phyloP scores from a whole-genome alignment of 2,797 vertebrate genomes.

The Eulemur albifrons region DNA sequence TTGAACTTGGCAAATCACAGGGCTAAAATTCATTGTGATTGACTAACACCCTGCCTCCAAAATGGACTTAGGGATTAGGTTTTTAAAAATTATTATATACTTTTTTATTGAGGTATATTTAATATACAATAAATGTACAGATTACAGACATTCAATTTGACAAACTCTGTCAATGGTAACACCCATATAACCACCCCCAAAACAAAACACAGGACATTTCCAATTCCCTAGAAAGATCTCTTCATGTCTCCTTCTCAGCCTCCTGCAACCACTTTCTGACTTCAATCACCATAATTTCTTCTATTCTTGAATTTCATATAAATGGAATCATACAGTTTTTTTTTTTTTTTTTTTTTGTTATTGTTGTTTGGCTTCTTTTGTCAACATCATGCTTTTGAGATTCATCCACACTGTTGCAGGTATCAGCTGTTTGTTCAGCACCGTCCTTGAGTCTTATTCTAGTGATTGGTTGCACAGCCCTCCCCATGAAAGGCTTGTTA shows the following conservation, averaged over 20 bases:
- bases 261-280: neutral
- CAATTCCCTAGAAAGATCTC: neutral
- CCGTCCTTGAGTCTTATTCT: neutral
- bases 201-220: neutral
- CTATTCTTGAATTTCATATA: neutral
- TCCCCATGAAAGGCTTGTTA: neutral
- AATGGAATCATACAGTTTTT: neutral
- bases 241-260: neutral
- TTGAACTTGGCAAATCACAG: neutral
- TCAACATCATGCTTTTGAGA: neutral
- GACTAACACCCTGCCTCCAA: neutral
- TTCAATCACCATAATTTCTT: neutral
- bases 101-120: neutral
- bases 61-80: neutral
- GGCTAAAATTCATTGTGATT: neutral
- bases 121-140: neutral
- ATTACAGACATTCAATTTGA: neutral
- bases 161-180: neutral
- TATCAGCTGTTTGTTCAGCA: neutral
- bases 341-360: too few species aligned
- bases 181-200: neutral
- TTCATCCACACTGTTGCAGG: neutral
- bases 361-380: neutral
- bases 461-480: neutral
- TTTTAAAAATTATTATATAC: neutral